phyloP scores from a whole-genome alignment of 2,797 vertebrate genomes.

The Macroramphosus scolopax region DNA sequence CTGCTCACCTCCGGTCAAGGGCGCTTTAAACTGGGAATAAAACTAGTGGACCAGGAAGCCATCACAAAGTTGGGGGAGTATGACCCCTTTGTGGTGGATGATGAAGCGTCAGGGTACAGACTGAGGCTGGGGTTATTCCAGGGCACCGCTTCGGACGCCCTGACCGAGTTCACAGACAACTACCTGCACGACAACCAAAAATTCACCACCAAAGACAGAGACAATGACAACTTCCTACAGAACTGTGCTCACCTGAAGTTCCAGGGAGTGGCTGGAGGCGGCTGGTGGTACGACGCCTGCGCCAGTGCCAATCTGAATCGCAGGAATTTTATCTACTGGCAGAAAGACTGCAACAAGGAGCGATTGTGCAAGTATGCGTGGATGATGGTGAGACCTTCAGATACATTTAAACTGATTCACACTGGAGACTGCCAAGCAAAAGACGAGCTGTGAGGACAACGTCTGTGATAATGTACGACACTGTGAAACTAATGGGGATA shows the following conservation, averaged over 20 bases:
- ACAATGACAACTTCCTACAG: slow-evolving; percentile 87
- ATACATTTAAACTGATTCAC: slow-evolving; percentile 63
- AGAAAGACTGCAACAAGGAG: slow-evolving; percentile 85
- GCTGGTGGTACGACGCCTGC: slow-evolving; percentile 87
- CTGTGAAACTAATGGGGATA: not conserved
- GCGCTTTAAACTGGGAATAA: slow-evolving; percentile 80
- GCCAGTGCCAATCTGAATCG: slow-evolving; percentile 86
- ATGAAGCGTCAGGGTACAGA: slow-evolving; percentile 76
- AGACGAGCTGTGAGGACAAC: slow-evolving; percentile 75
- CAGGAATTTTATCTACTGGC: slow-evolving; percentile 86
- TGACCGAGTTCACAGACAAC: slow-evolving; percentile 85
- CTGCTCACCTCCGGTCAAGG: slow-evolving; percentile 75
- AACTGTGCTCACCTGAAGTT: slow-evolving; percentile 85
- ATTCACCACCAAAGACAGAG: slow-evolving; percentile 86
- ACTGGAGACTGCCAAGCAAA: slow-evolving; percentile 63
- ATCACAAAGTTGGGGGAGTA: slow-evolving; percentile 80
- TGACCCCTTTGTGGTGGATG: slow-evolving; percentile 81
- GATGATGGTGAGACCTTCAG: slow-evolving; percentile 84
- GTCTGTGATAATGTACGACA: not conserved
- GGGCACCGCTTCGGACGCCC: slow-evolving; percentile 81
- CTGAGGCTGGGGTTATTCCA: slow-evolving; percentile 83
- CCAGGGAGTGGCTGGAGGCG: slow-evolving; percentile 79
- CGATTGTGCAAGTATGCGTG: slow-evolving; percentile 83
- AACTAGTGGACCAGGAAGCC: slow-evolving; percentile 80
- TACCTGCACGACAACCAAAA: slow-evolving; percentile 90